Base-by-base conservation (phyloP, 2,797 vertebrate species). In the Anas bernieri region DNA sequence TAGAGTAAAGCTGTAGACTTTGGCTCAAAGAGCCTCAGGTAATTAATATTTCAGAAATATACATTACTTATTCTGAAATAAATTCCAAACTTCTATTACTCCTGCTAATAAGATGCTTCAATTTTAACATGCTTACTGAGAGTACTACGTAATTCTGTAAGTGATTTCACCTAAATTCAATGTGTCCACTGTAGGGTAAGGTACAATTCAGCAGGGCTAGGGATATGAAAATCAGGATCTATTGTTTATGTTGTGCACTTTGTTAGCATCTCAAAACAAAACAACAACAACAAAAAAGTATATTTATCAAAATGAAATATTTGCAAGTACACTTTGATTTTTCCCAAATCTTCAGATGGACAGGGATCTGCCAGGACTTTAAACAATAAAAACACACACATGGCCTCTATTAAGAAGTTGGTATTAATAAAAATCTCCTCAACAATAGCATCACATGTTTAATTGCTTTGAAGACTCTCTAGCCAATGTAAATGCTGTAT, bases 321-420 rank as follows among this genome's bases (percentile, higher is more conserved):
- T 78, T 54, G 10, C 37, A 76, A 50, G 1, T 0, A 5, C 6
- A 3, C 16, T 77, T 74, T 56, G 0, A 3, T 39, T 70, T 56
- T 64, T 15, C 33, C 30, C 3, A 9, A 48, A 74, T 69, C 33
- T 73, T 91, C 69, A 74, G n/a, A 20, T 74, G 59, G 35, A 73
- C 14, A 25, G 39, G 35, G 43, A 73, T 83, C 41, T 89, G 20
- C n/a, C 35, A 84, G 35, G 6, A 6, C 61, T 63, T 59, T 63
- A 22, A 59, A 43, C 39, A 63, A 8, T 56, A 75, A 54, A 43
- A 48, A 12, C 39, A 70, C 39, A 25, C 39, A 25, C 10, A 8
- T 12, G 23, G 22, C 16, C 41, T 70, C 25, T 39, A 35, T 56
- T 64, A 95, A 75, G 17, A 83, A 72, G 39, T 4, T 64, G 52